These are phyloP conservation scores for Nothobranchius furzeri DNA, from an alignment of 2,113 vertebrate genomes.

Conservation along the genomic window DNA sequence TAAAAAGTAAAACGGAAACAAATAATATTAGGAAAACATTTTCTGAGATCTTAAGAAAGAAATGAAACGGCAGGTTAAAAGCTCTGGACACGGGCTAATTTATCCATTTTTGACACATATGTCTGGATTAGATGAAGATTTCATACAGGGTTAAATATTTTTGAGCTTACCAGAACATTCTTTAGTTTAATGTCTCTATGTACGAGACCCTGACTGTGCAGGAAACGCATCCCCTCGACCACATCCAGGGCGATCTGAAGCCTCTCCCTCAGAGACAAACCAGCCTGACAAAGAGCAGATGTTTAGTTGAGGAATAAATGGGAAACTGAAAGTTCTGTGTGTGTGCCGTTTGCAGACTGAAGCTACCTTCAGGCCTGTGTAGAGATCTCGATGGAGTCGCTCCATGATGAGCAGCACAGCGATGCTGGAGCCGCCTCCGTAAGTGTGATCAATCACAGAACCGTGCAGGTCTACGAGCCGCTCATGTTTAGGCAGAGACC, in stretches of 20 bases:
- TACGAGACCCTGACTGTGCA: slow-evolving; percentile 94
- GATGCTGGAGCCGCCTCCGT: slow-evolving; percentile 91
- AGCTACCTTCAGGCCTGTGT: slow-evolving; percentile 91
- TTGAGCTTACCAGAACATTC: slow-evolving; percentile 91
- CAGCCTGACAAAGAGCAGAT: slow-evolving; percentile 74
- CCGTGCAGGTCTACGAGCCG: slow-evolving; percentile 94
- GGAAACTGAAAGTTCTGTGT: not conserved
- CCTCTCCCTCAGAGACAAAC: slow-evolving; percentile 86
- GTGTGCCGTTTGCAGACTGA: not conserved
- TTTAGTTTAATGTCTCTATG: slow-evolving; percentile 98
- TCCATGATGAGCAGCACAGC: slow-evolving; percentile 98
- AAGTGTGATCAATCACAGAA: slow-evolving; percentile 94
- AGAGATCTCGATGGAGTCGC: slow-evolving; percentile 93
- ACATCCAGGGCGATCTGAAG: slow-evolving; percentile 94
- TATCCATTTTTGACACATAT: too few species aligned
- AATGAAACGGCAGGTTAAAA: not conserved
- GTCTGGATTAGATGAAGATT: not conserved
- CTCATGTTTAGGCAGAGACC: slow-evolving; percentile 92
- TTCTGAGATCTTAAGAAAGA: not conserved
- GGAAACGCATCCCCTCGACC: slow-evolving; percentile 95
- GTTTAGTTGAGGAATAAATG: not conserved
- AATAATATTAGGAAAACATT: not conserved
- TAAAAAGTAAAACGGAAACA: not conserved
- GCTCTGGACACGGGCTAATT: too few species aligned
- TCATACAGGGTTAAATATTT: not conserved